Conservation (phyloP, 2,888 invertebrate genomes). For the Frankliniella intonsa region DNA sequence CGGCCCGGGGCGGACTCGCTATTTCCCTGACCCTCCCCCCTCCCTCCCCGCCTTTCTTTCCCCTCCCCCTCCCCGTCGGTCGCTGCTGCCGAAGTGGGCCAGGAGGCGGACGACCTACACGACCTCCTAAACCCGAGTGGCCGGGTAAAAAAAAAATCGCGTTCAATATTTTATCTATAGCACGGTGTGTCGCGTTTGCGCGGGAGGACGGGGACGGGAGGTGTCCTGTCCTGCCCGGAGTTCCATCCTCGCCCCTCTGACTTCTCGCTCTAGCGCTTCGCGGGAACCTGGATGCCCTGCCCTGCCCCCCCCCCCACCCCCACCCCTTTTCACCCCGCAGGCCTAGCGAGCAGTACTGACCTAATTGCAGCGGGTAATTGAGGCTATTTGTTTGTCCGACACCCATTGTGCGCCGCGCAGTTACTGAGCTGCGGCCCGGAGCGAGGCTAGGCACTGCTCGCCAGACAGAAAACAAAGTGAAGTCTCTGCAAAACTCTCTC, state of each 20-base stretch:
- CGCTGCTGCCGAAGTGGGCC: not conserved
- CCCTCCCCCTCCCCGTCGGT: not conserved
- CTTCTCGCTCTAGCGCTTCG: not conserved
- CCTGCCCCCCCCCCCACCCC: not conserved
- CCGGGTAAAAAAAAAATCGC: too few species aligned
- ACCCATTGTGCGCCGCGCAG: not conserved
- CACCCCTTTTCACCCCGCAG: not conserved
- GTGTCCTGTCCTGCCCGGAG: too few species aligned
- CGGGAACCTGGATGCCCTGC: not conserved
- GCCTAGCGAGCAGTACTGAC: not conserved
- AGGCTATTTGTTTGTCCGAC: constrained; percentile 18
- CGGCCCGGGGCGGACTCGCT: too few species aligned
- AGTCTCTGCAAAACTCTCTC: not conserved
- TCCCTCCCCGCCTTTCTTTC: not conserved
- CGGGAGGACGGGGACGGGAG: too few species aligned
- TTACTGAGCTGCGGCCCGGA: not conserved
- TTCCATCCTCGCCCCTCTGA: not conserved
- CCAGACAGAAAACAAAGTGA: constrained; percentile 15
- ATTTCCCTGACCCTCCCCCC: too few species aligned
- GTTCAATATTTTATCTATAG: too few species aligned
- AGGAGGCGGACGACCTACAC: not conserved
- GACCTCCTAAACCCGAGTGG: too few species aligned
- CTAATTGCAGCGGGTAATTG: constrained; percentile 16
- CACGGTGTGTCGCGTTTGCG: too few species aligned
- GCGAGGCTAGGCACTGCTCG: not conserved